Evolutionary conservation across 2,797 vertebrate species (phyloP), one percentile per base, ranked within the genome.

Genomic region (Macropodus opercularis): DNA sequence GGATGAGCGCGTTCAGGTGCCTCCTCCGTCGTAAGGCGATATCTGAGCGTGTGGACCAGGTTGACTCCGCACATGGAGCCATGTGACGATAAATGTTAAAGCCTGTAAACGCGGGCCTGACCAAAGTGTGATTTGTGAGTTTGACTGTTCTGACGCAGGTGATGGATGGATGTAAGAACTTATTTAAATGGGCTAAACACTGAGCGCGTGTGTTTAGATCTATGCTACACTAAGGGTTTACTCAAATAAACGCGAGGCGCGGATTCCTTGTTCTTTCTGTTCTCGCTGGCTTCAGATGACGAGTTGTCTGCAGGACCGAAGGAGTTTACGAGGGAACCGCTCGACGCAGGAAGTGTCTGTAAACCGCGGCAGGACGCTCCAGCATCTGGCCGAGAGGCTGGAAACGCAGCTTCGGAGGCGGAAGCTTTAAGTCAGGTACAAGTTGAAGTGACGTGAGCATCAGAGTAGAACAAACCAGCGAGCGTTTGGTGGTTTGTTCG

Each of bases 381-480:
- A 68, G 81, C 85, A 83, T 81, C 76, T 88, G 84, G 81, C 69
- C 67, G 31, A 32, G 72, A 68, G 31, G 52, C 72, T 48, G 66
- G 87, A 79, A 87, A 89, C 72, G 36, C 68, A 40, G 35, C 79
- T 73, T 0, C 4, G 43, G 56, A 69, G 72, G 68, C 41, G 19
- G 72, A 53, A 63, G 81, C 75, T 74, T 6, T 0, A 44, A 51
- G 61, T n/a, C n/a, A n/a, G n/a, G n/a, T n/a, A n/a, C n/a, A n/a
- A n/a, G n/a, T n/a, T n/a, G n/a, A n/a, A n/a, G n/a, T n/a, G n/a
- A n/a, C n/a, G n/a, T n/a, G n/a, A n/a, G n/a, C n/a, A n/a, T n/a
- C n/a, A n/a, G n/a, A n/a, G n/a, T n/a, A n/a, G n/a, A n/a, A n/a
- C n/a, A n/a, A n/a, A n/a, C n/a, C n/a, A n/a, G n/a, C n/a, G n/a